phyloP scores from a whole-genome alignment of 1,140 invertebrate genomes.

The Cherax destructor region DNA sequence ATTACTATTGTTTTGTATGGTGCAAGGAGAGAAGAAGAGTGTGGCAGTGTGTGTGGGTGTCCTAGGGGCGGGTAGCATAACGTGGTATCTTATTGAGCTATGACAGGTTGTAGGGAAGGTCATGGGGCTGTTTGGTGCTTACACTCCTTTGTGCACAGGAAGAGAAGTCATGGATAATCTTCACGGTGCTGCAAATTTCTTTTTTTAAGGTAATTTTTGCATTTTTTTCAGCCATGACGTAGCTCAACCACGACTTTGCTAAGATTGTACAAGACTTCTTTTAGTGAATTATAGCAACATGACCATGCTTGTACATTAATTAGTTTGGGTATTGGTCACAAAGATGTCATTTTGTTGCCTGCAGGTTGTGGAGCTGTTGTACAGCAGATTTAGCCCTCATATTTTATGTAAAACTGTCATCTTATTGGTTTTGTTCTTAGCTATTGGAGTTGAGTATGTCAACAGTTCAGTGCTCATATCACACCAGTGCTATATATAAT shows the following conservation, averaged over 20 bases:
- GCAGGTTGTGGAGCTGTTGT: constrained; percentile 43
- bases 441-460: neutral
- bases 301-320: constrained; percentile 26
- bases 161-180: constrained; percentile 17
- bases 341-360: constrained; percentile 44
- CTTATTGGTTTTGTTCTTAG: constrained; percentile 2
- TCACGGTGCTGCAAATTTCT: constrained; percentile 34
- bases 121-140: constrained; percentile 26
- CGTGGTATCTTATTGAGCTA: constrained; percentile 16
- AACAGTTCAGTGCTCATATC: constrained; percentile 18
- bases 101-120: constrained; percentile 19
- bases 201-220: too few relatives aligned
- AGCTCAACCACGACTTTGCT: neutral
- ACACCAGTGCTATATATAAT: constrained; percentile 25
- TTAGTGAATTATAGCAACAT: constrained; percentile 23
- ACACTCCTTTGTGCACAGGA: constrained; percentile 34
- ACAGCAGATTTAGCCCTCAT: constrained; percentile 36
- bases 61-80: constrained; percentile 35
- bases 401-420: constrained; percentile 30
- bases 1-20: constrained; percentile 53
- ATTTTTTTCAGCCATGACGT: neutral
- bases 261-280: constrained; percentile 28
- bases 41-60: constrained; percentile 47
- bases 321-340: constrained; percentile 44
- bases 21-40: constrained; percentile 55